A percentile compares a stretch with the other conserved stretches of the same genome.
Conservation (phyloP, 2,888 invertebrate species). For the Candidula unifasciata region DNA sequence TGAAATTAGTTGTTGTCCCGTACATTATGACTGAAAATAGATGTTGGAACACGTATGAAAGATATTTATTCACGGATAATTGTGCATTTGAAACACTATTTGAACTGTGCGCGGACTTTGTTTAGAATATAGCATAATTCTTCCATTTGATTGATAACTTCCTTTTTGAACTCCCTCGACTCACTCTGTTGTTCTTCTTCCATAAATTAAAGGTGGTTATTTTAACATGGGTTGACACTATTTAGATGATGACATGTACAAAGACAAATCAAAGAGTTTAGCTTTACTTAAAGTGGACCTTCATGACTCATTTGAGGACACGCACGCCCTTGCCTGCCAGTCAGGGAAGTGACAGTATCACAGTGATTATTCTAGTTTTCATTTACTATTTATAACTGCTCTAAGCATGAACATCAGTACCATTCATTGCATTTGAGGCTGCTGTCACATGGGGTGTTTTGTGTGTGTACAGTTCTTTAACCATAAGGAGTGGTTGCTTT, state of each 20-base stretch:
- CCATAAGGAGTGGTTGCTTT: constrained; percentile 40
- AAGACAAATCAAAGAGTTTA: neutral
- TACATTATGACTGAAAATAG: neutral
- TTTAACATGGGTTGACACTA: neutral
- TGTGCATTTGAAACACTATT: neutral
- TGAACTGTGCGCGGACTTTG: neutral
- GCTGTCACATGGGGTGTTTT: no score
- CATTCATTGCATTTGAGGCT: neutral
- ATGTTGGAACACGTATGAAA: neutral
- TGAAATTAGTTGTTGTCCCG: no score
- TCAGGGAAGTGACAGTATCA: neutral
- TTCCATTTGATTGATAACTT: neutral
- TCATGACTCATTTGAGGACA: neutral
- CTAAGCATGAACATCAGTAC: constrained; percentile 29
- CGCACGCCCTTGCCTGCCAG: neutral
- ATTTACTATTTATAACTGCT: constrained; percentile 48
- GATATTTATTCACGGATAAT: neutral
- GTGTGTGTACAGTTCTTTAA: constrained; percentile 7
- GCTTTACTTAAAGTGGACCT: neutral
- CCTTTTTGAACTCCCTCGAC: neutral
- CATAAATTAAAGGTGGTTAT: neutral
- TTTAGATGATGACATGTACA: constrained; percentile 9
- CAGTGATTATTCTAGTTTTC: neutral
- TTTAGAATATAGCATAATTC: constrained; percentile 30
- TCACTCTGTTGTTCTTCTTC: neutral